Percentiles rank a stretch among this genome's conserved stretches.
phyloP scores from a whole-genome alignment of 2,888 invertebrate genomes.

The Cephonodes hylas region DNA sequence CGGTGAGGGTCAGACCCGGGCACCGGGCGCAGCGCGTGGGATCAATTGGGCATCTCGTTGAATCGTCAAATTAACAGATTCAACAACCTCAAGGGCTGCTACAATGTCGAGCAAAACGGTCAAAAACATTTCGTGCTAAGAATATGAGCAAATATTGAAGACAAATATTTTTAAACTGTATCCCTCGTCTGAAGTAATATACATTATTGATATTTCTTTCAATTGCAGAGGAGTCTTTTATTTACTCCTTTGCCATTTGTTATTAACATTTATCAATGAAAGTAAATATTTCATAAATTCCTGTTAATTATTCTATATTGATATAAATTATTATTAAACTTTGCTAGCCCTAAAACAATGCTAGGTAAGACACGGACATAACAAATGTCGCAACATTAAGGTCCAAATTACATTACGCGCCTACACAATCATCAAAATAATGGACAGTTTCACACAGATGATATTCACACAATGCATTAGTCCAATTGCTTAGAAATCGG shows the following conservation, averaged over 20 bases:
- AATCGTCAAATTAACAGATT: conserved; percentile 63
- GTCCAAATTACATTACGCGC: conserved; percentile 1
- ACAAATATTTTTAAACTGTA: neutral
- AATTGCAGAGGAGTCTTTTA: neutral
- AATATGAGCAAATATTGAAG: neutral
- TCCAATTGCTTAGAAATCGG: neutral
- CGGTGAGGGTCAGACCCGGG: conserved; percentile 56
- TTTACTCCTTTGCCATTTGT: neutral
- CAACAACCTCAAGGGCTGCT: conserved; percentile 8
- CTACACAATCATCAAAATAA: conserved; percentile 1
- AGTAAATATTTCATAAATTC: too few relatives aligned
- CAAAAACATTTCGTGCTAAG: neutral
- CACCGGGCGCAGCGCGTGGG: conserved; percentile 60
- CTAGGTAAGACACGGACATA: neutral
- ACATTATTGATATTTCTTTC: too few relatives aligned
- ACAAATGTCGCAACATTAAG: neutral
- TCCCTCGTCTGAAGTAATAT: too few relatives aligned
- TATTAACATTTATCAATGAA: too few relatives aligned
- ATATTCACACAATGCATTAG: neutral
- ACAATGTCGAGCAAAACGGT: neutral
- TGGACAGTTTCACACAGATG: neutral
- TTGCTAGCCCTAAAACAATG: neutral
- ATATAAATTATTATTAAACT: neutral
- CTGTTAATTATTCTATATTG: neutral
- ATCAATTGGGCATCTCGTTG: conserved; percentile 69